Conservation (phyloP, 2,113 vertebrate species). For the Sterna hirundo region DNA sequence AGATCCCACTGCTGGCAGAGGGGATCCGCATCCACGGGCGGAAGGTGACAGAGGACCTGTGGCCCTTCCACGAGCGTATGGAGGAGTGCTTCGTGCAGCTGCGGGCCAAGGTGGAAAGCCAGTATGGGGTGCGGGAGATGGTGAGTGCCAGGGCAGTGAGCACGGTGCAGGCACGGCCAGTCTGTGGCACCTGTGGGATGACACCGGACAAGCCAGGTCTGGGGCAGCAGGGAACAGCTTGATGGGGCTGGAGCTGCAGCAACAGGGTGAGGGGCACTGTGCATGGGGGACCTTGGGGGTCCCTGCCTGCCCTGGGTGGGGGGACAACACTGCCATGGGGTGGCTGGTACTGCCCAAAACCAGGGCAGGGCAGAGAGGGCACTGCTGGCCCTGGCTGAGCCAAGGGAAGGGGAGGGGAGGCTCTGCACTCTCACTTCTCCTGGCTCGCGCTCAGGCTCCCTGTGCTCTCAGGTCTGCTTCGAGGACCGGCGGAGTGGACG, state of each 20-base stretch:
- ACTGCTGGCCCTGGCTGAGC: background rate
- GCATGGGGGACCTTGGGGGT: too few species aligned
- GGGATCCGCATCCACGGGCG: conserved; percentile 45
- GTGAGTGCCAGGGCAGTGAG: background rate
- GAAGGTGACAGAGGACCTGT: conserved; percentile 60
- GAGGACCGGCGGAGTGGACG: conserved; percentile 20
- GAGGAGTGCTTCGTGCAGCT: conserved; percentile 65
- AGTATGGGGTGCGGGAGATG: conserved; percentile 47
- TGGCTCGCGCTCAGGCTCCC: background rate
- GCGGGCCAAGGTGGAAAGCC: conserved; percentile 58
- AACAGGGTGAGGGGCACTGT: background rate
- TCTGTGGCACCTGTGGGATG: fast-evolving
- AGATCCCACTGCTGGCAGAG: conserved; percentile 58
- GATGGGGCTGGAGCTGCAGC: background rate
- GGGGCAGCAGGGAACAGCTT: background rate
- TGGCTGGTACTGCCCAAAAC: background rate
- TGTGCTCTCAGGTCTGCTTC: background rate
- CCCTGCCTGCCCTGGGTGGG: background rate
- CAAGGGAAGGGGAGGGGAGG: background rate
- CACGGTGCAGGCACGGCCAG: fast-evolving
- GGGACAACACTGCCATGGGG: background rate
- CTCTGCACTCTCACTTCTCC: background rate
- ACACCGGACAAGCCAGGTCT: too few species aligned
- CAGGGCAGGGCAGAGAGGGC: background rate
- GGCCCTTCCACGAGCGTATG: conserved; percentile 68